phyloP scores from a whole-genome alignment of 1,140 invertebrate species.

The Drusus annulatus region DNA sequence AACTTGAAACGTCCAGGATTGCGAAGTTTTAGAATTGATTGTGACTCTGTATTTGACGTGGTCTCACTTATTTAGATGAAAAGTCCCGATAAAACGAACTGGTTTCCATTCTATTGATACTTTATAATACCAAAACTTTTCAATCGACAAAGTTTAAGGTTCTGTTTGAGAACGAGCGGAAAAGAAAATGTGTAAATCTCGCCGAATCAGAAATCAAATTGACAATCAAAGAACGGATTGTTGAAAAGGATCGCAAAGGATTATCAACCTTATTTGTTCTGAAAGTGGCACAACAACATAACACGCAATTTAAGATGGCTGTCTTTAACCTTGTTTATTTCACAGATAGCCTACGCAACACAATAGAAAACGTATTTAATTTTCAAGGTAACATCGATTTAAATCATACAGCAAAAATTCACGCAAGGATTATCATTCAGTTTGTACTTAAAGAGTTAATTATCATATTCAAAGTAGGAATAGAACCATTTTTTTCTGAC shows the following conservation, averaged over 20 bases:
- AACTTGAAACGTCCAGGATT: background rate
- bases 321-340: background rate
- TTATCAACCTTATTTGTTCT: background rate
- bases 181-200: constrained; percentile 39
- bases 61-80: constrained; percentile 42
- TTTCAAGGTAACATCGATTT: background rate
- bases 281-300: background rate
- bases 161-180: background rate
- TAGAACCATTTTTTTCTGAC: no score
- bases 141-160: constrained; percentile 32
- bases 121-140: constrained; percentile 41
- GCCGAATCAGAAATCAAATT: constrained; percentile 27
- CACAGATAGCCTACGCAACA: background rate
- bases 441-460: no score
- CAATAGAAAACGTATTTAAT: background rate
- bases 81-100: constrained; percentile 36
- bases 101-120: constrained; percentile 15
- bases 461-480: no score
- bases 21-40: constrained; percentile 40
- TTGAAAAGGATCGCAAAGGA: background rate
- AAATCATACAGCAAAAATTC: no score
- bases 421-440: no score
- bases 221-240: constrained; percentile 16
- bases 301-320: background rate
- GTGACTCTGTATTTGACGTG: constrained; percentile 23